Conservation (phyloP, 64 coral and sea anemone species). For the Dendronephthya gigantea region DNA sequence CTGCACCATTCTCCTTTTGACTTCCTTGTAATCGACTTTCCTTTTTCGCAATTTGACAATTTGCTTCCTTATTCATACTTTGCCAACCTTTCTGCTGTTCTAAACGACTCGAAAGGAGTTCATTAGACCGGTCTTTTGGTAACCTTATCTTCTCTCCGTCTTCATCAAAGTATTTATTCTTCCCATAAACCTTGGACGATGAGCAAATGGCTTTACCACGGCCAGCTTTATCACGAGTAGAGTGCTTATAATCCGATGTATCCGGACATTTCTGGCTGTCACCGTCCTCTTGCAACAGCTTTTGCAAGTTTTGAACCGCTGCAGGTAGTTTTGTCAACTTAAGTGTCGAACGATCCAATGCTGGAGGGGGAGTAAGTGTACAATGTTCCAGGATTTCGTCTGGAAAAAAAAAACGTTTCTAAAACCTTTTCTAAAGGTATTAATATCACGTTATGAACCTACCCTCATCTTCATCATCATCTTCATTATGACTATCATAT, state of each 20-base stretch:
- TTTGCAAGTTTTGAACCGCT: not conserved
- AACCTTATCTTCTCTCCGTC: not conserved
- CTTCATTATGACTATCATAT: not conserved
- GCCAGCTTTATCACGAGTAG: not conserved
- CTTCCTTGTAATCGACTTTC: not conserved
- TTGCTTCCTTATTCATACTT: not conserved
- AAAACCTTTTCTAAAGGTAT: no score
- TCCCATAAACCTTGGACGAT: no score
- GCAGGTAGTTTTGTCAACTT: not conserved
- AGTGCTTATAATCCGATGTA: not conserved
- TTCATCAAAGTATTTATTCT: not conserved
- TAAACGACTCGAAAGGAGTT: not conserved
- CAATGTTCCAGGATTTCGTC: not conserved
- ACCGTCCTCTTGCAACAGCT: not conserved
- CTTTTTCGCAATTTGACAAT: not conserved
- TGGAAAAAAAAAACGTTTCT: not conserved
- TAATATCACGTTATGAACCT: no score
- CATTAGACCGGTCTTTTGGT: not conserved
- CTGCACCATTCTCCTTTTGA: not conserved
- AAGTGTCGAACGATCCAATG: not conserved
- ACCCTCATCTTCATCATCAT: not conserved
- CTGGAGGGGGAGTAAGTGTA: not conserved
- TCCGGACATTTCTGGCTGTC: not conserved
- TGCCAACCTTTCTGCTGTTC: not conserved
- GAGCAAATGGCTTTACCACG: no score